Base-by-base conservation (phyloP, 2,888 invertebrate genomes). In the Drosophila merina region DNA sequence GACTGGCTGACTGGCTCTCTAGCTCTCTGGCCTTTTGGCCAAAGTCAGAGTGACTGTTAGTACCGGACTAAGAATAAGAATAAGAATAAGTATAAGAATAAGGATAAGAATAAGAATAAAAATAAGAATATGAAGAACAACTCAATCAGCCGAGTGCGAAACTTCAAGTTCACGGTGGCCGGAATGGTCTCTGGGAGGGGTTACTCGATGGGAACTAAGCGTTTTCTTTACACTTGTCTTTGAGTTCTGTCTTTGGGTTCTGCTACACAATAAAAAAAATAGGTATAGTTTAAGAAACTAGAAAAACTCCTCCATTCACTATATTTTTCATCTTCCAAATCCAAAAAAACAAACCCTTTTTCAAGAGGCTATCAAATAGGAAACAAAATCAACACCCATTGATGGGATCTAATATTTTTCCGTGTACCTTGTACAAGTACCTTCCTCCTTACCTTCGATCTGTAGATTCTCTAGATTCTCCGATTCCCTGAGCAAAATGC, bases 111-210 rank as follows among this genome's bases (percentile, higher is more conserved):
- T 20, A 20, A 28, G 36, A 25, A 48, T 28, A 12, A n/a, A 25
- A 48, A 26, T 31, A 62, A 52, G 64, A 57, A 71, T 67, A 70
- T 47, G 71, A 76, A 75, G 86, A 87, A 87, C 86, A 87, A 77
- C 83, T 87, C 83, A 84, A 84, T 84, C 88, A 86, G 79, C 72
- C 72, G 83, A 74, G 79, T 79, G 69, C 76, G 68, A 76, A 73
- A 79, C 57, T 58, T 54, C 56, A 64, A 57, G 42, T 52, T 58
- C 57, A 55, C 44, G 54, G 71, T 48, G 54, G 55, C 40, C 33
- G 33, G n/a, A 33, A 33, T 33, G 33, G 33, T 10, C n/a, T 33
- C n/a, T 4, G n/a, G 33, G n/a, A 33, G n/a, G 33, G n/a, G 33
- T 7, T 14, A 44, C 57, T 52, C 60, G 63, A 72, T 87, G 86